Evolutionary conservation across 1,140 invertebrate species (phyloP).

Genomic region (Elymnias hypermnestra): DNA sequence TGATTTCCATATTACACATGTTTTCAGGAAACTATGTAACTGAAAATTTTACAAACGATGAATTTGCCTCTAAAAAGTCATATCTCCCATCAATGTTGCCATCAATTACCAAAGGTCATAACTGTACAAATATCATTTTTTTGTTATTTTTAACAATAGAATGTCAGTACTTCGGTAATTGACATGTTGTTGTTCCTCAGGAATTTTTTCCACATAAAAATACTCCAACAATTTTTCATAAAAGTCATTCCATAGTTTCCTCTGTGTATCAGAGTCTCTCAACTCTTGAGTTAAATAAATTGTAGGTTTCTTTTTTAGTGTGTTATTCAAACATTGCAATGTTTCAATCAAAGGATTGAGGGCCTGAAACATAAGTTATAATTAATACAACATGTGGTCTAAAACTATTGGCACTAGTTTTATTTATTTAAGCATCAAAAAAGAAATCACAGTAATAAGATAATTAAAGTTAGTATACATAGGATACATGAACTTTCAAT

Average conservation of each 20-base stretch:
- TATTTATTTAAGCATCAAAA: no score
- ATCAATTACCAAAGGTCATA: constrained; percentile 24
- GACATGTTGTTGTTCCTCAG: constrained; percentile 74
- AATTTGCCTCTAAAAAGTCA: no score
- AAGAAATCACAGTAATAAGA: no score
- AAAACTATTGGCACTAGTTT: no score
- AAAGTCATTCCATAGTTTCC: constrained; percentile 75
- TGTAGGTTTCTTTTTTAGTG: constrained; percentile 62
- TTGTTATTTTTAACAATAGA: constrained; percentile 70
- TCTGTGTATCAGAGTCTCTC: constrained; percentile 77
- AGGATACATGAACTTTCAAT: no score
- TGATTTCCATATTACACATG: no score
- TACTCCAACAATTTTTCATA: constrained; percentile 61
- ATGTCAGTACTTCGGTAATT: constrained; percentile 77
- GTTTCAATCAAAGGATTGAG: constrained; percentile 75
- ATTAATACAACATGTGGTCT: no score
- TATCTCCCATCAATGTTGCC: no score
- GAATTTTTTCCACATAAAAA: constrained; percentile 72
- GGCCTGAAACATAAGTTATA: constrained; percentile 70
- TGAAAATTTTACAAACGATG: no score
- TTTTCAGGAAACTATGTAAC: no score
- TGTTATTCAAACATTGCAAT: constrained; percentile 63
- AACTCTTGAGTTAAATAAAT: constrained; percentile 78
- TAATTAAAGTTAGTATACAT: no score
- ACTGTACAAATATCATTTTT: constrained; percentile 53